phyloP scores from a whole-genome alignment of 2,888 invertebrate genomes.

The Coenonympha arcania region DNA sequence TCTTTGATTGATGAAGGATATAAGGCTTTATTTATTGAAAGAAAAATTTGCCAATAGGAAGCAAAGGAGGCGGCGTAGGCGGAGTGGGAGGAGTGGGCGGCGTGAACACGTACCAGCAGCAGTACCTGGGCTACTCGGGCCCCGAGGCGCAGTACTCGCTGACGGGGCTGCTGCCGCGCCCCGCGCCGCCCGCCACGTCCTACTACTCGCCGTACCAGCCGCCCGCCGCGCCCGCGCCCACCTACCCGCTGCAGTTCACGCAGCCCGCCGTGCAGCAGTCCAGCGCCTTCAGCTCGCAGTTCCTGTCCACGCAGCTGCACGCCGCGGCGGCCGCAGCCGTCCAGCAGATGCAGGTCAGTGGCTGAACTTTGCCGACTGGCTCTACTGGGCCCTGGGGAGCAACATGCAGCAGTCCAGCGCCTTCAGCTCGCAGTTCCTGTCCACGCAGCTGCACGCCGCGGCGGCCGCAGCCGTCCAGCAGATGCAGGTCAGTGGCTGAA shows the following conservation, averaged over 20 bases:
- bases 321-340: slow-evolving; percentile 58
- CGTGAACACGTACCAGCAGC: slow-evolving; percentile 68
- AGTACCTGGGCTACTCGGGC: slow-evolving; percentile 65
- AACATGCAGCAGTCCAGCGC: slow-evolving; percentile 61
- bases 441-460: slow-evolving; percentile 64
- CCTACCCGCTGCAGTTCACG: slow-evolving; percentile 77
- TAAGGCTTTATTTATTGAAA: no score
- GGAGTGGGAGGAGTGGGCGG: slow-evolving; percentile 63
- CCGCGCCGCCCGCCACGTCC: slow-evolving; percentile 64
- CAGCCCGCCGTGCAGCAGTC: slow-evolving; percentile 69
- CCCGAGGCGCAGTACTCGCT: slow-evolving; percentile 65
- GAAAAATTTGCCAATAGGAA: slow-evolving; percentile 26
- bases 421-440: slow-evolving; percentile 64
- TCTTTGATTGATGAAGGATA: no score
- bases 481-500: slow-evolving; percentile 65
- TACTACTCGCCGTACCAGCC: slow-evolving; percentile 71
- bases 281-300: slow-evolving; percentile 65
- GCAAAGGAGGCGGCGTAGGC: slow-evolving; percentile 55
- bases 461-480: slow-evolving; percentile 59
- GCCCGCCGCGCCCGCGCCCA: slow-evolving; percentile 73
- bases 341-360: slow-evolving; percentile 66
- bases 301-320: slow-evolving; percentile 63
- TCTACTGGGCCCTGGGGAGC: no score
- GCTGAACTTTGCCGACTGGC: no score
- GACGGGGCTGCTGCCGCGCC: slow-evolving; percentile 62